Evolutionary conservation across 2,888 invertebrate genomes (phyloP), one percentile per base, ranked within the genome.

Genomic region (Nymphalis polychloros): DNA sequence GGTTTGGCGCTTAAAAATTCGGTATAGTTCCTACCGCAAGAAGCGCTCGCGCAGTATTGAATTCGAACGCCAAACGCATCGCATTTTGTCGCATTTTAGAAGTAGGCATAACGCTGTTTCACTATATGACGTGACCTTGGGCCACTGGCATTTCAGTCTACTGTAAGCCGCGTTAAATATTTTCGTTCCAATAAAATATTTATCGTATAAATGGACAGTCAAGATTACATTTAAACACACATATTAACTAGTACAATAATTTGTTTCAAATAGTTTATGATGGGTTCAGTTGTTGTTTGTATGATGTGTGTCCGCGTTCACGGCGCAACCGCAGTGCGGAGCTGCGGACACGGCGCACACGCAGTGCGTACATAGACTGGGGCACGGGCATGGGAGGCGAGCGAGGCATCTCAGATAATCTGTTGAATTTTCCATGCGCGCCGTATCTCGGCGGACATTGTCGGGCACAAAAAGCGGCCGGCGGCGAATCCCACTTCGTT

Each of bases 401-500:
- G 31, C 48, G 64, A 67, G 41, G 53, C 55, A 67, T 67, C 66
- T 67, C 60, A 82, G 86, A 84, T 85, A 83, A 86, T 85, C 85
- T 83, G 82, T 80, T 82, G 83, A 80, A 84, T 82, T 77, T 77
- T 76, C 79, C 78, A 77, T 79, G 70, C 69, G 66, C 63, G 69
- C 66, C 61, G 68, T 73, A 70, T 60, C 64, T 65, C 69, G 74
- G 70, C 67, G 68, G 72, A 68, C 64, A 61, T 63, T 50, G 78
- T 64, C 75, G 76, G 69, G 73, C 67, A 71, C 80, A 84, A 84
- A 79, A 78, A 82, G 73, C 74, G 73, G 74, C 75, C 75, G 80
- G 65, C 76, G 71, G 78, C 67, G 74, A 76, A 78, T 80, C 81
- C 79, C 81, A 78, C 81, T 83, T 80, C 79, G 81, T 86, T 87